phyloP scores from a whole-genome alignment of 2,113 vertebrate genomes.

The Eolophus roseicapilla region DNA sequence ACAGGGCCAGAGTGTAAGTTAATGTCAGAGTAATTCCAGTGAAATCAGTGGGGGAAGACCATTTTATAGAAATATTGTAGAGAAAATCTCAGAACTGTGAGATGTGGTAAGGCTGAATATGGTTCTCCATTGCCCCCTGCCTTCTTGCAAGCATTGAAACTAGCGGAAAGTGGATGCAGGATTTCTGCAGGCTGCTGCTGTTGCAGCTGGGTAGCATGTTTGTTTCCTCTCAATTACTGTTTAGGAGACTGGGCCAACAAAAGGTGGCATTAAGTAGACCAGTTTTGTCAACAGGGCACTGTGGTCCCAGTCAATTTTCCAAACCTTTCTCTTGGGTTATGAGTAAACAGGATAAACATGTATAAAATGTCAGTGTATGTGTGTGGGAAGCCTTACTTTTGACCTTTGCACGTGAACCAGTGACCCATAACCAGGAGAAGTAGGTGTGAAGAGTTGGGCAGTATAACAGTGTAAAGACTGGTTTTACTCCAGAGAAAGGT shows the following conservation, averaged over 20 bases:
- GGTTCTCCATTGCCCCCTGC: background rate
- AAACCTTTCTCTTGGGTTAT: background rate
- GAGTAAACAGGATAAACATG: background rate
- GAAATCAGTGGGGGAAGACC: background rate
- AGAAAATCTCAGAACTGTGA: background rate
- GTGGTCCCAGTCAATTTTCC: background rate
- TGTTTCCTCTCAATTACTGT: background rate
- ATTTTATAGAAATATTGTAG: background rate
- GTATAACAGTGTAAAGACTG: background rate
- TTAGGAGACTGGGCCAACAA: background rate
- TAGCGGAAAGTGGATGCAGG: background rate
- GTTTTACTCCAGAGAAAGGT: background rate
- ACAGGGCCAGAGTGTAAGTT: background rate
- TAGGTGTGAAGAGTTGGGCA: background rate
- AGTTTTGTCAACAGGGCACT: background rate
- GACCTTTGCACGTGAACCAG: rapidly evolving
- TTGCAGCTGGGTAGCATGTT: background rate
- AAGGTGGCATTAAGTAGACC: background rate
- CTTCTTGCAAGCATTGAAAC: background rate
- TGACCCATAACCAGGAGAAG: background rate
- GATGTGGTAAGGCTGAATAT: background rate
- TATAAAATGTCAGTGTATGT: background rate
- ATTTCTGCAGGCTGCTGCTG: background rate
- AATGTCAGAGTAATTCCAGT: background rate
- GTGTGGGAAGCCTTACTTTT: background rate